A percentile compares a stretch with the other conserved stretches of the same genome.
These are phyloP conservation scores for Drusus annulatus DNA, from an alignment of 1,140 invertebrate species.

Conservation along the genomic window DNA sequence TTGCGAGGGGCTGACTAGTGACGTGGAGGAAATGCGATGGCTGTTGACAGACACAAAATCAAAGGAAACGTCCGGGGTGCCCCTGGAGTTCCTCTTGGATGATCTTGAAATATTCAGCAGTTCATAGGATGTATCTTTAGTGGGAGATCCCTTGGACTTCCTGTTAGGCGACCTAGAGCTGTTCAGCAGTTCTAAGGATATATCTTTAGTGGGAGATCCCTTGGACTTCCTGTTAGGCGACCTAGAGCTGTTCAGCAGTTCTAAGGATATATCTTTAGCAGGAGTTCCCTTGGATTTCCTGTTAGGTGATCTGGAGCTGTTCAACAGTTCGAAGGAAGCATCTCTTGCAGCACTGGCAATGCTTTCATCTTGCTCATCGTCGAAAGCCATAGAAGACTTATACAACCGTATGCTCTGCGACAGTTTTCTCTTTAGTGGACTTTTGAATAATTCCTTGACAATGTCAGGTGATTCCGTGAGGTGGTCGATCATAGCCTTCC, in stretches of 20 bases:
- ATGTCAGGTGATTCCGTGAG: constrained; percentile 65
- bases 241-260: constrained; percentile 58
- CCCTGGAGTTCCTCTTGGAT: constrained; percentile 50
- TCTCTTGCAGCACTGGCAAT: constrained; percentile 57
- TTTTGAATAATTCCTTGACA: constrained; percentile 68
- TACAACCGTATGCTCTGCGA: constrained; percentile 66
- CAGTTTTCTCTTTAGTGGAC: constrained; percentile 68
- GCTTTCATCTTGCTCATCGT: constrained; percentile 49
- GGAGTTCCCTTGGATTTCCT: constrained; percentile 51
- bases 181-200: constrained; percentile 56
- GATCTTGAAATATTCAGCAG: constrained; percentile 57
- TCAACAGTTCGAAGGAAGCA: constrained; percentile 56
- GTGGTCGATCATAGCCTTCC: constrained; percentile 67
- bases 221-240: constrained; percentile 49
- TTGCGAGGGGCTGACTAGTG: constrained; percentile 62
- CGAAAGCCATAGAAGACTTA: constrained; percentile 33
- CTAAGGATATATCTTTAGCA: constrained; percentile 50
- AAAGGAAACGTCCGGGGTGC: constrained; percentile 59
- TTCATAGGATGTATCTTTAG: constrained; percentile 51
- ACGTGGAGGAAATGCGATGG: constrained; percentile 49
- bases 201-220: constrained; percentile 54
- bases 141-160: constrained; percentile 45
- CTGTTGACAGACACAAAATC: constrained; percentile 56
- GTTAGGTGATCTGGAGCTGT: constrained; percentile 51
- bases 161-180: constrained; percentile 47